Percentiles rank a stretch among this genome's conserved stretches.
Evolutionary conservation across 2,888 invertebrate genomes (phyloP).

Genomic region (Hymenopus coronatus): DNA sequence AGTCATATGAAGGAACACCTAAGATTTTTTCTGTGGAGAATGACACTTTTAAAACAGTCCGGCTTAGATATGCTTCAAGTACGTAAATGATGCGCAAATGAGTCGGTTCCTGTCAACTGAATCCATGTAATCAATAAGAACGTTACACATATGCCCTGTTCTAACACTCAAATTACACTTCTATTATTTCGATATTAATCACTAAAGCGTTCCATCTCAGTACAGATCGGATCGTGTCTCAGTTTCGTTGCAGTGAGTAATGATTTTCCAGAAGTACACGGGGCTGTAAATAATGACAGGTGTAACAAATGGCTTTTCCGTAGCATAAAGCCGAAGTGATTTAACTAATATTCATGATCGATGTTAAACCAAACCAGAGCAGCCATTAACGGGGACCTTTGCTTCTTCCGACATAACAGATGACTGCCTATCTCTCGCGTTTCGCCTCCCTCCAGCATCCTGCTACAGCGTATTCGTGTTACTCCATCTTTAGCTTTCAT

Average conservation of each 20-base stretch:
- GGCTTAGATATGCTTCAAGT: background rate
- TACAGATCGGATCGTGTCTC: background rate
- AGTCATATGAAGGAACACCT: too few species aligned
- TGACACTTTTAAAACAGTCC: too few species aligned
- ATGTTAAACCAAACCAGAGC: background rate
- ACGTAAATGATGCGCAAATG: background rate
- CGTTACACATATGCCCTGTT: background rate
- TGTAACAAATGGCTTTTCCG: background rate
- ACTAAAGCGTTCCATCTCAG: background rate
- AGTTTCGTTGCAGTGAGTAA: background rate
- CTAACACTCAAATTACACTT: background rate
- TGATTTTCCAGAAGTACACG: background rate
- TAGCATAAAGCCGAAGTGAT: background rate
- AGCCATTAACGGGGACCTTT: background rate
- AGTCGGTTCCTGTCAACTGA: background rate
- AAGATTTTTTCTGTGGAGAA: too few species aligned
- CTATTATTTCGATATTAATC: background rate
- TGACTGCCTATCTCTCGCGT: background rate
- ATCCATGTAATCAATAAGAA: background rate
- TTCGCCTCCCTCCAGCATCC: background rate
- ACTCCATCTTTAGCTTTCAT: background rate
- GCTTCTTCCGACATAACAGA: background rate
- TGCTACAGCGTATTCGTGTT: background rate
- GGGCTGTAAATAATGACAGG: background rate
- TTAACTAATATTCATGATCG: background rate